Base-by-base conservation (phyloP, 2,888 invertebrate genomes). In the Apodemia mormo region DNA sequence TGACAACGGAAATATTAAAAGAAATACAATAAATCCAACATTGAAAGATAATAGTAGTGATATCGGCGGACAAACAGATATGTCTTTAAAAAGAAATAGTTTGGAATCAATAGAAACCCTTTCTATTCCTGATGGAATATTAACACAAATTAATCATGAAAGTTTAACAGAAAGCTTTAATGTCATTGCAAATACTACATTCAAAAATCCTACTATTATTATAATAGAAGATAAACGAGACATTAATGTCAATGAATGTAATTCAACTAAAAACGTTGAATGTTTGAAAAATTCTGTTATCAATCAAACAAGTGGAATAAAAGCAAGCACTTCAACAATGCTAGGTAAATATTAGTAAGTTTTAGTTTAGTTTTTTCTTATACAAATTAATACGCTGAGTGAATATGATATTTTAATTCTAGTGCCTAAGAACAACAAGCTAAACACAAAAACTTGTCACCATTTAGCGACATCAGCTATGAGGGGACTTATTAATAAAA, bases 131-230 rank as follows among this genome's bases (percentile, higher is more conserved):
- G 49, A 49, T 6, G 14, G 14, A 6, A 49, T n/a, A n/a, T 49
- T 6, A n/a, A 49, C 14, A 14, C 14, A 49, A n/a, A 5, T 49
- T 14, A 14, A 49, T 49, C n/a, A 49, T n/a, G 49, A 49, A 49
- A 40, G 9, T 40, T 40, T 40, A 40, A 40, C 40, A 9, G 40
- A 40, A 1, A 49, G 49, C 49, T 5, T 14, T 14, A 49, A 14
- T 49, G 1, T 5, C 37, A 29, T 14, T 33, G 66, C 22, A 61
- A 73, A 54, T 54, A 22, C 73, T 2, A 74, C 76, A 14, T 37
- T n/a, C 6, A 65, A 69, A 1, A 78, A 76, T 68, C 79, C 83
- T 1, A 81, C 81, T 1, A 80, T 82, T 67, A 64, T 82, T 14
- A 79, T 82, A 52, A 76, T 81, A 3, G 78, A 82, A 58, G 78